Evolutionary conservation across 2,888 invertebrate species (phyloP).

Genomic region (Amblyjoppa fuscipennis): DNA sequence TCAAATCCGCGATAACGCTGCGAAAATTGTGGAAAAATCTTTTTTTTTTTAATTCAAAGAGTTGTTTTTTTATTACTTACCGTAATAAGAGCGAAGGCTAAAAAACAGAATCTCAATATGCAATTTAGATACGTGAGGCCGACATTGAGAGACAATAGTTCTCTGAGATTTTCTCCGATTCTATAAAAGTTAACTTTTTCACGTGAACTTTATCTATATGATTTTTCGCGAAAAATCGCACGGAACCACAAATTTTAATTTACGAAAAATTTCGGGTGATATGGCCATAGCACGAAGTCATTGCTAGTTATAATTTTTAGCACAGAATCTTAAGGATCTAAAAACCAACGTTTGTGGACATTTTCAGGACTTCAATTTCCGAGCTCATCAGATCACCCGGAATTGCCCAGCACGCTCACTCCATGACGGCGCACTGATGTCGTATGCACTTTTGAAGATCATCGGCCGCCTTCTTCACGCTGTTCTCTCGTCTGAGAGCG

Average conservation of each 20-base stretch:
- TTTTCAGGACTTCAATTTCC: no score
- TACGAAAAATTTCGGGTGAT: no score
- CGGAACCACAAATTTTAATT: neutral
- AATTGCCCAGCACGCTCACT: slow-evolving; percentile 22
- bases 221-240: neutral
- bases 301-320: neutral
- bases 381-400: no score
- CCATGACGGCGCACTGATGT: slow-evolving; percentile 56
- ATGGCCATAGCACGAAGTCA: neutral
- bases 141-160: slow-evolving; percentile 69
- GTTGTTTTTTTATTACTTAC: slow-evolving; percentile 59
- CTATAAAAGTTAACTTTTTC: slow-evolving; percentile 7
- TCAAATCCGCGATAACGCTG: neutral
- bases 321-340: no score
- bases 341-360: no score
- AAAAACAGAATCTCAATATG: slow-evolving; percentile 74
- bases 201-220: no score
- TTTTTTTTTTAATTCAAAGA: neutral
- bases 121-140: slow-evolving; percentile 70
- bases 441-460: slow-evolving; percentile 34
- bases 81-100: slow-evolving; percentile 69
- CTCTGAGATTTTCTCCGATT: slow-evolving; percentile 61
- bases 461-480: slow-evolving; percentile 7
- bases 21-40: neutral
- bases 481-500: slow-evolving; percentile 53